phyloP scores from a whole-genome alignment of 2,888 invertebrate genomes.

The Tupiocoris notatus region DNA sequence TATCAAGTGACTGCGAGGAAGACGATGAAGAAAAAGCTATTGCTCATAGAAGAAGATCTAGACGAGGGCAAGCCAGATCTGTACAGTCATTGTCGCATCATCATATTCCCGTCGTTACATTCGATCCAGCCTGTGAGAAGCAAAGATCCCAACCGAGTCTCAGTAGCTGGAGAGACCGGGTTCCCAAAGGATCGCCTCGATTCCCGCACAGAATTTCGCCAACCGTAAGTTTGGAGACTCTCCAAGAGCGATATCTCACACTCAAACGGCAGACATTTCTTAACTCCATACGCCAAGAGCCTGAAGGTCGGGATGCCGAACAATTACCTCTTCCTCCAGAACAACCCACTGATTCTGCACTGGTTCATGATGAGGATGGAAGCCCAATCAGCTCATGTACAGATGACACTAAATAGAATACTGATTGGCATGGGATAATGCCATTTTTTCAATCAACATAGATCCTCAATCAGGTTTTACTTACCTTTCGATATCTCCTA shows the following conservation, averaged over 20 bases:
- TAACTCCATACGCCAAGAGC: constrained; percentile 30
- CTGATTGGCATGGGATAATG: too few species aligned
- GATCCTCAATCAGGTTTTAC: too few species aligned
- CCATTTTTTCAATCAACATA: too few species aligned
- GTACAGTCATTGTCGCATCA: constrained; percentile 47
- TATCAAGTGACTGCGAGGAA: constrained; percentile 28
- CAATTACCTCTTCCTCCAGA: neutral
- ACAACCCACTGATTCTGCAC: neutral
- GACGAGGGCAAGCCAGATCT: constrained; percentile 43
- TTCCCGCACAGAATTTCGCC: constrained; percentile 72
- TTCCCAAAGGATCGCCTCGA: constrained; percentile 68
- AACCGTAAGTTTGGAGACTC: constrained; percentile 59
- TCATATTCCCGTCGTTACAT: constrained; percentile 44
- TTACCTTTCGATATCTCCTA: too few species aligned
- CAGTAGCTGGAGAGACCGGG: constrained; percentile 54
- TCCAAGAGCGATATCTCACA: constrained; percentile 37
- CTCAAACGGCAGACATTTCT: constrained; percentile 17
- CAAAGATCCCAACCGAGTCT: constrained; percentile 46
- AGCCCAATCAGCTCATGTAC: too few species aligned
- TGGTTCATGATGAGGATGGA: too few species aligned
- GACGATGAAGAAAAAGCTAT: constrained; percentile 9
- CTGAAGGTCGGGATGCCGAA: constrained; percentile 21
- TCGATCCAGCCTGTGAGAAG: constrained; percentile 45
- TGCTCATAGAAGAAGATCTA: constrained; percentile 6
- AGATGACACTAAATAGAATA: too few species aligned